Base-by-base conservation (phyloP, 2,888 invertebrate genomes). In the Gymnocheta viridis region DNA sequence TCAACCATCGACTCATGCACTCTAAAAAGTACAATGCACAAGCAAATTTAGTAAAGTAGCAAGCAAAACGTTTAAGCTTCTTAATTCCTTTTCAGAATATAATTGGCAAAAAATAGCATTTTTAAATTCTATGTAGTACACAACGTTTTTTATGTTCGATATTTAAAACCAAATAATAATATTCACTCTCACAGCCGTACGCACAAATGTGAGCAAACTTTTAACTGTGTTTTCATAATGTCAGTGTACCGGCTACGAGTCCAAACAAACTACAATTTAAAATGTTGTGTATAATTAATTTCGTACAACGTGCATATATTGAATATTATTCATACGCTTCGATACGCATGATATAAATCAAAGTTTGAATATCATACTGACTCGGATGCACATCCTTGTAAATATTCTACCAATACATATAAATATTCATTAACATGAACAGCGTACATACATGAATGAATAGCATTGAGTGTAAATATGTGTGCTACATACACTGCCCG, bases 241-340 rank as follows among this genome's bases (percentile, higher is more conserved):
- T 51, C 7, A 32, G 2, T 32, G 32, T 38, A 17, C 6, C 17
- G 44, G 9, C 44, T 17, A 19, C 5, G 17, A 5, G 1, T 17
- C 14, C 29, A 14, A n/a, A 17, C 17, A n/a, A 47, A 47, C 22
- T 12, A 44, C 7, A 19, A 19, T n/a, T n/a, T 44, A 60, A 32
- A 17, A 4, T 24, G 22, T 54, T 29, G 64, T 29, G 51, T 74
- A 64, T 76, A 56, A 54, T 76, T 54, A 56, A 76, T 66, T 22
- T 76, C 12, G 44, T 24, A 58, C 22, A n/a, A 47, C 17, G n/a
- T 6, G n/a, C 10, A 66, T 44, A 38, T 44, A 76, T 76, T 66
- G 24, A 76, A 47, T 17, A 56, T 51, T 32, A 14, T 32, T 56
- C 66, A 76, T 76, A 76, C 76, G 76, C 66, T 47, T 17, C 56